Percentiles rank a stretch among this genome's conserved stretches.
phyloP scores from a whole-genome alignment of 2,888 invertebrate species.

The Pyrochroa serraticornis region DNA sequence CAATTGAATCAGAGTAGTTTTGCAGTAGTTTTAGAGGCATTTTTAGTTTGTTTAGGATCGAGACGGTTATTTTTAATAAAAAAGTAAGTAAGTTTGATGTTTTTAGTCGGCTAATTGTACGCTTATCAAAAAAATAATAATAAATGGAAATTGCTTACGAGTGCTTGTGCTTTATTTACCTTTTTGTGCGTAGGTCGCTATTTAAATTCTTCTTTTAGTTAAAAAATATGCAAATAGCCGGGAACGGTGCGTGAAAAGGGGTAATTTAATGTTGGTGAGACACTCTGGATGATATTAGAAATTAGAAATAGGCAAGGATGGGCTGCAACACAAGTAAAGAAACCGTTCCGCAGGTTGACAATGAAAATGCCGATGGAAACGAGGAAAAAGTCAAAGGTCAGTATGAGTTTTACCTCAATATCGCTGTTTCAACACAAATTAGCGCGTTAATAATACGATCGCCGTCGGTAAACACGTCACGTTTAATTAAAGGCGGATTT shows the following conservation, averaged over 20 bases:
- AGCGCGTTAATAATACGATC: not conserved
- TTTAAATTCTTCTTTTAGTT: not conserved
- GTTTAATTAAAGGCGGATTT: not conserved
- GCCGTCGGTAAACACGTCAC: not conserved
- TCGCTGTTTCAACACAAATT: not conserved
- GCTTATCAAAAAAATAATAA: not conserved
- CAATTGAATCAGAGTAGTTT: too few species aligned
- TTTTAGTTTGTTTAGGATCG: too few species aligned
- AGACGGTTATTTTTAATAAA: not conserved
- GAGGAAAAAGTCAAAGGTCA: constrained; percentile 9
- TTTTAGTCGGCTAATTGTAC: not conserved
- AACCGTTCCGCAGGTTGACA: constrained; percentile 51
- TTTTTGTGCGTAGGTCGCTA: not conserved
- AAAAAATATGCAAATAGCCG: not conserved
- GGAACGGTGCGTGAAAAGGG: too few species aligned
- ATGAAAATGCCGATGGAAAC: constrained; percentile 38
- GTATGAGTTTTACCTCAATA: not conserved
- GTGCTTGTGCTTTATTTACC: not conserved
- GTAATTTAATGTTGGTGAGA: too few species aligned
- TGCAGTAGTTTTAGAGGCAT: too few species aligned
- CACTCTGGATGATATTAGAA: too few species aligned
- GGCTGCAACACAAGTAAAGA: constrained; percentile 70
- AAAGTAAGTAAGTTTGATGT: constrained; percentile 9
- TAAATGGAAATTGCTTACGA: not conserved
- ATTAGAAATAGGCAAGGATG: constrained; percentile 51